These are phyloP conservation scores for Bilobella aurantiaca DNA, from an alignment of 1,140 invertebrate genomes.

Conservation along the genomic window DNA sequence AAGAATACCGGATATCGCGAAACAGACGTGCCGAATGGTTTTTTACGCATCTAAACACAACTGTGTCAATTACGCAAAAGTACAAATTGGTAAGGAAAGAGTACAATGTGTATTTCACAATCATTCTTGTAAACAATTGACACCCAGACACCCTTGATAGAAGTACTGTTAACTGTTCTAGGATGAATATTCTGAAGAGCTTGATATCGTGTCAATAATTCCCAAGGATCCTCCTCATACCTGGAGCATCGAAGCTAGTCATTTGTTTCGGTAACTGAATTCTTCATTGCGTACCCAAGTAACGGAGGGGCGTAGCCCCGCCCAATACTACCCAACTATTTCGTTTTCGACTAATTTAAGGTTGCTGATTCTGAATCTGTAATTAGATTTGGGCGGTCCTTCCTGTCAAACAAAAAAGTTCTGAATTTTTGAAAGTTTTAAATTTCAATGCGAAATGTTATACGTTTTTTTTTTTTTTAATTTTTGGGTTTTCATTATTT, in stretches of 20 bases:
- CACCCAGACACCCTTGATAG: background rate
- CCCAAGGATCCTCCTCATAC: slow-evolving; percentile 45
- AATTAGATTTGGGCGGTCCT: too few species aligned
- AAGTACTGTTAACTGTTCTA: background rate
- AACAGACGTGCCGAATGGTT: slow-evolving; percentile 66
- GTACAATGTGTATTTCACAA: background rate
- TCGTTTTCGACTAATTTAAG: too few species aligned
- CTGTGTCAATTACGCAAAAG: slow-evolving; percentile 45
- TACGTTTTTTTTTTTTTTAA: too few species aligned
- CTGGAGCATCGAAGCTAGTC: slow-evolving; percentile 46
- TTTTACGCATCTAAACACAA: slow-evolving; percentile 55
- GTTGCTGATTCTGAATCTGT: too few species aligned
- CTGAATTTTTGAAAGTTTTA: too few species aligned
- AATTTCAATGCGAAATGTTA: too few species aligned
- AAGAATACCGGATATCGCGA: slow-evolving; percentile 61
- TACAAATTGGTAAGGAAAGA: slow-evolving; percentile 37
- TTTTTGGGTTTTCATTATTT: too few species aligned
- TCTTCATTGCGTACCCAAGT: too few species aligned
- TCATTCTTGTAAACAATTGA: background rate
- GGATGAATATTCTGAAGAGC: slow-evolving; percentile 39
- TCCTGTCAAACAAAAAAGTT: too few species aligned
- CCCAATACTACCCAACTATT: too few species aligned
- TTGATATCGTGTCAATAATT: slow-evolving; percentile 55
- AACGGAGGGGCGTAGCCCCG: too few species aligned
- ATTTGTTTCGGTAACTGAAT: slow-evolving; percentile 47